phyloP scores from a whole-genome alignment of 92 coral and sea anemone species.

The Zoanthus sansibaricus region DNA sequence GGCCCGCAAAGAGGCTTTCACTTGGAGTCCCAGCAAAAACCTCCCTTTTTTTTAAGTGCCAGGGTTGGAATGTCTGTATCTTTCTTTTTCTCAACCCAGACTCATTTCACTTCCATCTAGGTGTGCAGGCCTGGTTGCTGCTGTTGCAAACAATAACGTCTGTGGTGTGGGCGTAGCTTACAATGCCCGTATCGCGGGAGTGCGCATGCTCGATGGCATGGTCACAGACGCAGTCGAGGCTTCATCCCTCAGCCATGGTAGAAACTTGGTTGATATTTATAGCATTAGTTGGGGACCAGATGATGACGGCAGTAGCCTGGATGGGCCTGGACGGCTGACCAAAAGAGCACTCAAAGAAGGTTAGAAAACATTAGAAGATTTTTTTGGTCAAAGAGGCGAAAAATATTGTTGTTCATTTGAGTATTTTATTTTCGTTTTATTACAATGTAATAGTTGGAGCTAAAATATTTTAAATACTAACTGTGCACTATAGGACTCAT shows the following conservation, averaged over 20 bases:
- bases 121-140: constrained; percentile 98
- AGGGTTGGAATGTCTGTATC: too few relatives aligned
- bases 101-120: constrained; percentile 35
- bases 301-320: constrained; percentile 96
- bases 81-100: too few relatives aligned
- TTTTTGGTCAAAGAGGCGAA: too few relatives aligned
- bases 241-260: constrained; percentile 78
- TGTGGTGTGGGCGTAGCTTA: constrained; percentile 99
- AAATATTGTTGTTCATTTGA: too few relatives aligned
- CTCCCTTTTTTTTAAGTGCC: too few relatives aligned
- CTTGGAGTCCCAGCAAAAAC: too few relatives aligned
- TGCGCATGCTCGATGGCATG: constrained; percentile 97
- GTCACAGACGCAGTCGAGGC: constrained; percentile 95
- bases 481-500: too few relatives aligned
- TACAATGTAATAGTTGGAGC: too few relatives aligned
- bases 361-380: constrained; percentile 2
- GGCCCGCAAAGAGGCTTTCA: too few relatives aligned
- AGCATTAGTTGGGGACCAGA: constrained; percentile 99
- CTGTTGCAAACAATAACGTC: constrained; percentile 67
- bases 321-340: constrained; percentile 94
- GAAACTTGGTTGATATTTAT: constrained; percentile 85
- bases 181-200: constrained; percentile 93
- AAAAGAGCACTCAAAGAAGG: constrained; percentile 92
- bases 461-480: too few relatives aligned
- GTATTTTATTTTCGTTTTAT: too few relatives aligned